phyloP scores from a whole-genome alignment of 2,797 vertebrate species.

The Pantherophis vulpinus region DNA sequence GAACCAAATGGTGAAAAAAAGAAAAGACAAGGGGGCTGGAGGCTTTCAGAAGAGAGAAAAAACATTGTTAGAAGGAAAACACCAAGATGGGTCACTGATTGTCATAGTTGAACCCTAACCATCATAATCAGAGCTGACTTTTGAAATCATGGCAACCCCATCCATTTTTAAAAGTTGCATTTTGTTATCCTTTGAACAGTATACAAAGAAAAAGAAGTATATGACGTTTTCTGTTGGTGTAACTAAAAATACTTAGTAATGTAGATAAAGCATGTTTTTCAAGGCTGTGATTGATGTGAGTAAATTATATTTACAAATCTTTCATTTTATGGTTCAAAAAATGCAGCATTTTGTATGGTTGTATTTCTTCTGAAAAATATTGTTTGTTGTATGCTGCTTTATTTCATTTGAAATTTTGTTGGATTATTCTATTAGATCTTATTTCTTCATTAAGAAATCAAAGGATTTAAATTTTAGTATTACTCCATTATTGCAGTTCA shows the following conservation, averaged over 20 bases:
- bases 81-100: slow-evolving; percentile 63
- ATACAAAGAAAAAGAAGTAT: not conserved
- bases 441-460: slow-evolving; percentile 11
- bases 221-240: not conserved
- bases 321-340: not conserved
- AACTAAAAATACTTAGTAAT: not conserved
- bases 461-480: slow-evolving; percentile 48
- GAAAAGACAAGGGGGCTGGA: slow-evolving; percentile 77
- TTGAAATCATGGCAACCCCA: slow-evolving; percentile 46
- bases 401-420: not conserved
- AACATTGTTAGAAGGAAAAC: slow-evolving; percentile 74
- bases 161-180: not conserved
- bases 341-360: not conserved
- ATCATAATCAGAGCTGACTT: slow-evolving; percentile 48
- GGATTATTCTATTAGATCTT: not conserved
- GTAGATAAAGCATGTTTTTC: not conserved
- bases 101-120: slow-evolving; percentile 49
- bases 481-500: slow-evolving; percentile 21
- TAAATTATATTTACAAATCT: not conserved
- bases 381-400: slow-evolving; percentile 19
- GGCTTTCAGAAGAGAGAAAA: slow-evolving; percentile 66
- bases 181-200: slow-evolving; percentile 1
- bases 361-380: not conserved
- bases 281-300: not conserved
- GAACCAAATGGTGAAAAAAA: slow-evolving; percentile 96